Percentiles rank a stretch among this genome's conserved stretches.
phyloP scores from a whole-genome alignment of 2,113 vertebrate genomes.

The Hippotragus niger region DNA sequence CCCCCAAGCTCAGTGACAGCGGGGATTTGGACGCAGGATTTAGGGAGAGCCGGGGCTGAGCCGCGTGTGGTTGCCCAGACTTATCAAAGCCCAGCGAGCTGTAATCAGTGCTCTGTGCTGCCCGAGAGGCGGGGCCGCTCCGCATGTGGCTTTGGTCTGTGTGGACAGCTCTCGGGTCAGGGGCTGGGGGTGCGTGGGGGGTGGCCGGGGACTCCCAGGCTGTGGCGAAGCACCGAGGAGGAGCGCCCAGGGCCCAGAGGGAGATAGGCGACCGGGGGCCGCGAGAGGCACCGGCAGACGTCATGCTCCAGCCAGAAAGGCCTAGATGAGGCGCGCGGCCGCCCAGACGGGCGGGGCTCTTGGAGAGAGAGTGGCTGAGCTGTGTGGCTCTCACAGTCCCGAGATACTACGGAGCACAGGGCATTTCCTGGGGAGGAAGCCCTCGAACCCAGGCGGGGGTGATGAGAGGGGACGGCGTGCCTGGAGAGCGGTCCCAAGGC shows the following conservation, averaged over 20 bases:
- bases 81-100: rapidly evolving
- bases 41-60: neutral
- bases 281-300: rapidly evolving
- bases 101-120: rapidly evolving
- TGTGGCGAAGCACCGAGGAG: neutral
- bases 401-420: neutral
- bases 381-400: rapidly evolving
- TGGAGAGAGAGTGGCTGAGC: rapidly evolving
- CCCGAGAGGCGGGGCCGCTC: rapidly evolving
- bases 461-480: rapidly evolving
- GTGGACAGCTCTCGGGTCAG: neutral
- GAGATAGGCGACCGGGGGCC: rapidly evolving
- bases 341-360: neutral
- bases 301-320: rapidly evolving
- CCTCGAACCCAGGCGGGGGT: rapidly evolving
- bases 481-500: too few species aligned
- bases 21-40: neutral
- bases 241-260: rapidly evolving
- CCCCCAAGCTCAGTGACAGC: rapidly evolving
- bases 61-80: rapidly evolving
- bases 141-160: rapidly evolving
- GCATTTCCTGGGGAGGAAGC: neutral
- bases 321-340: rapidly evolving
- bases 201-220: neutral
- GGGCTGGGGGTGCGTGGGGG: rapidly evolving